A percentile compares a stretch with the other conserved stretches of the same genome.
These are phyloP conservation scores for Anableps anableps DNA, from an alignment of 2,797 vertebrate species.

Conservation along the genomic window DNA sequence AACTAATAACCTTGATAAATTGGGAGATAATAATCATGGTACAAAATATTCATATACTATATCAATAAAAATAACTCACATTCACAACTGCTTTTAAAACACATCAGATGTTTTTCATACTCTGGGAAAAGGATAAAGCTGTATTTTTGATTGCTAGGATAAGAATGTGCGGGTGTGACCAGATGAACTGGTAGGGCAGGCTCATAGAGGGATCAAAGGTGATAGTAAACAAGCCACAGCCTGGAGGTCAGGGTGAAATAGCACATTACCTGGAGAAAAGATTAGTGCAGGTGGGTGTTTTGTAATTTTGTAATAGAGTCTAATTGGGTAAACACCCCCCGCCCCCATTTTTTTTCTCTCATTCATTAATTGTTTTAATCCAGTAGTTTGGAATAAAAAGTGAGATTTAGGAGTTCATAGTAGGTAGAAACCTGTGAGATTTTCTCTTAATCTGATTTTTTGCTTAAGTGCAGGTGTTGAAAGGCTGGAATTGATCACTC, in stretches of 20 bases:
- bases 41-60: background rate
- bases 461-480: background rate
- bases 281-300: background rate
- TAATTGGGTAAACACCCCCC: background rate
- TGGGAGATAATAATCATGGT: background rate
- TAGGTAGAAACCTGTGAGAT: background rate
- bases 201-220: conserved; percentile 37
- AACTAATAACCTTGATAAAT: background rate
- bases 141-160: background rate
- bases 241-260: conserved; percentile 5
- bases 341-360: background rate
- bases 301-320: conserved; percentile 1
- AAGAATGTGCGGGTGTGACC: conserved; percentile 15
- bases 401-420: background rate
- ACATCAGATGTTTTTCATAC: background rate
- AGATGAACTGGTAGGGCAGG: conserved; percentile 21
- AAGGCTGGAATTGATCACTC: conserved; percentile 5
- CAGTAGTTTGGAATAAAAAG: background rate
- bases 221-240: conserved; percentile 22
- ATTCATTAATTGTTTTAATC: background rate
- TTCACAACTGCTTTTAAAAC: background rate
- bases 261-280: conserved; percentile 8
- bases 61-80: background rate
- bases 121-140: background rate
- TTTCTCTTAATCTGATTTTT: conserved; percentile 18